Base-by-base conservation (phyloP, 2,888 invertebrate genomes). In the Sympetrum striolatum region DNA sequence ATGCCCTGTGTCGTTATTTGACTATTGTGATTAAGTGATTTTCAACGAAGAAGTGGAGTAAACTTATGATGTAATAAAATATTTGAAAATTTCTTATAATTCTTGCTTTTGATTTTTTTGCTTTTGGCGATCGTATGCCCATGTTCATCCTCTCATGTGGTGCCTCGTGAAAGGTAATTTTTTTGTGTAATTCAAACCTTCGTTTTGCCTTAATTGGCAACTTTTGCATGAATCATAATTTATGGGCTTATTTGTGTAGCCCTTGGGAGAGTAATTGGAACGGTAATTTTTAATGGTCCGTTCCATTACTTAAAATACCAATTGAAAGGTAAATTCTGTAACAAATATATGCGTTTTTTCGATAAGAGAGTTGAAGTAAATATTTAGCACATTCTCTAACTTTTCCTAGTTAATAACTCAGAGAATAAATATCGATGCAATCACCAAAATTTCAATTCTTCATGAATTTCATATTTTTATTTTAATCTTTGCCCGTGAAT, bases 31-130 rank as follows among this genome's bases (percentile, higher is more conserved):
- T 10, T n/a, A 86, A 18, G 15, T 44, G 14, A 22, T 53, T 53
- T 86, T n/a, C 10, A 31, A 22, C 4, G 25, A 22, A 64, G 35
- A 60, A n/a, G 60, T n/a, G 37, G 81, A 86, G 60, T 39, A 60
- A 64, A 25, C 25, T 81, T 81, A 44, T 81, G 37, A 86, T 86
- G 22, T 64, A 86, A 86, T 86, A 86, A 86, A 64, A 86, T 35
- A 60, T 64, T 22, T 86, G 18, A 60, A 35, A 37, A 60, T 86
- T 64, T 58, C 37, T 64, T 37, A 48, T 12, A 10, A 22, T 37
- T 60, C 37, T 58, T 22, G 2, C 15, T 60, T 86, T 37, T 86
- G 60, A 31, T 1, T 37, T 64, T 8, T n/a, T 10, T n/a, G 31
- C 15, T 53, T 14, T 31, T 31, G 25, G 18, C 35, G 8, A 31